These are phyloP conservation scores for Imbricaverruca yamaguchii DNA, from an alignment of 2,888 invertebrate genomes.

Conservation along the genomic window DNA sequence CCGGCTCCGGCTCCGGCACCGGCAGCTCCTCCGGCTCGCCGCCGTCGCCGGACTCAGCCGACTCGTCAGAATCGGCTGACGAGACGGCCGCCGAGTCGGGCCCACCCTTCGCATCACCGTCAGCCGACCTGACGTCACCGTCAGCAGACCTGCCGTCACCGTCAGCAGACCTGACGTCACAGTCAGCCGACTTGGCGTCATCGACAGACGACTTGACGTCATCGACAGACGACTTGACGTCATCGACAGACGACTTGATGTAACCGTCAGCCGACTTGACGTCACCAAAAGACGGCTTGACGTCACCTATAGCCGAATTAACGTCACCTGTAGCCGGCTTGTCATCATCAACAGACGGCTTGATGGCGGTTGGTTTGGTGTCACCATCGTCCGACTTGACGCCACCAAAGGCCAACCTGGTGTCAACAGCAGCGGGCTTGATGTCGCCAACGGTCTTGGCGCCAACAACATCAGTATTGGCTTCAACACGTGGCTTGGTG, in stretches of 20 bases:
- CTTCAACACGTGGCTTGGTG: too few species aligned
- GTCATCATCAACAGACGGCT: too few species aligned
- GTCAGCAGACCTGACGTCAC: neutral
- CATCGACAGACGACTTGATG: neutral
- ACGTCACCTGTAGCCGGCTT: neutral
- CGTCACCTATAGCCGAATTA: neutral
- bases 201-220: neutral
- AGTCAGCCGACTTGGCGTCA: neutral
- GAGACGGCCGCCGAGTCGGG: neutral
- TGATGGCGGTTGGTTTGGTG: too few species aligned
- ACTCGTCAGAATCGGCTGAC: neutral
- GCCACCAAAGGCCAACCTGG: too few species aligned
- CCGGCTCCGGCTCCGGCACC: conserved; percentile 6
- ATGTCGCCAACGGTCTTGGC: too few species aligned
- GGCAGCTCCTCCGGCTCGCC: neutral
- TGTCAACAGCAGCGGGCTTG: too few species aligned
- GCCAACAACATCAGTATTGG: too few species aligned
- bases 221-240: neutral
- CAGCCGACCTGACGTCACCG: neutral
- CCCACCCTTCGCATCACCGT: neutral
- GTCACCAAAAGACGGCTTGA: neutral
- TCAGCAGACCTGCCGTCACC: neutral
- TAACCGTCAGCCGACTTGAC: neutral
- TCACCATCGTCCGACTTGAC: too few species aligned
- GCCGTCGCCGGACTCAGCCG: neutral